Base-by-base conservation (phyloP, 2,888 invertebrate species). In the Morinoia aosen region DNA sequence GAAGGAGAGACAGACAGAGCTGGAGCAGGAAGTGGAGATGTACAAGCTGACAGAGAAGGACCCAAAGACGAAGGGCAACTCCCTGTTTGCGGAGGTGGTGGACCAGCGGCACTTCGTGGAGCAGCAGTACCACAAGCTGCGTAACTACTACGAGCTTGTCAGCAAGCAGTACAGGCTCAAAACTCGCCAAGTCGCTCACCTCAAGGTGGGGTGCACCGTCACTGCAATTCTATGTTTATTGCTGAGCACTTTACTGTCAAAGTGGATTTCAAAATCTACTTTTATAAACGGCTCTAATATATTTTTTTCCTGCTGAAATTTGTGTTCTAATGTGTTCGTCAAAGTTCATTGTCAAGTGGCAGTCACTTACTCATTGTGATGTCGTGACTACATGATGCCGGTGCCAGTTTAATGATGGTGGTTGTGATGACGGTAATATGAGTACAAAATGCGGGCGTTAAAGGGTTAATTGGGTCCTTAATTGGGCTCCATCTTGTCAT, bases 41-140 rank as follows among this genome's bases (percentile, higher is more conserved):
- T 64, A 95, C 58, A 96, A 95, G 58, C 88, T 96, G 57, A 96
- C 91, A 19, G 96, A 96, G 57, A 96, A 95, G 25, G 96, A 96
- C 88, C 96, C 96, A 19, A 88, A 48, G 14, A 96, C 57, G 58
- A 96, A 96, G 61, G 96, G 96, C 39, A 96, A 96, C 93, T 96
- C 96, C n/a, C 94, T 96, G 40, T 96, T 96, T 96, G 96, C 96
- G 48, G 96, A 96, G 88, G 96, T 96, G 95, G 96, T 95, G 57
- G 96, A 96, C 88, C 96, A 96, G n/a, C 91, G 96, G 19, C 96
- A 96, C 57, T 95, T 39, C 48, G 57, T 96, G 61, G 96, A 96
- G 95, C 95, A 96, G 48, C 95, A 95, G 76, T 90, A 96, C 33
- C 33, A 95, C 16, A 94, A 93, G 11, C 95, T 95, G 57, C 95